A percentile compares a stretch with the other conserved stretches of the same genome.
phyloP scores from a whole-genome alignment of 2,113 vertebrate genomes.

The Amphiprion ocellaris region DNA sequence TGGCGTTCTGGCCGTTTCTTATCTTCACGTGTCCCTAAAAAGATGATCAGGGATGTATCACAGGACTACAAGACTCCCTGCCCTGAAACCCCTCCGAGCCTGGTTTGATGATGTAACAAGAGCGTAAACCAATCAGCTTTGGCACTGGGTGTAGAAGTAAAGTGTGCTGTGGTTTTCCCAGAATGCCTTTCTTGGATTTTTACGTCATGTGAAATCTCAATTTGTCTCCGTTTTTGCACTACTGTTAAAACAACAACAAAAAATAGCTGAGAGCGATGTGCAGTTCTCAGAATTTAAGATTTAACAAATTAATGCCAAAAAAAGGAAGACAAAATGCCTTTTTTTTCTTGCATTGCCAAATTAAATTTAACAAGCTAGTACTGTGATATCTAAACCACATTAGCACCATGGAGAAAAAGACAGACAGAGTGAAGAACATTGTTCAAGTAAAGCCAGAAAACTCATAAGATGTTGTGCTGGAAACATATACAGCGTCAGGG shows the following conservation, averaged over 20 bases:
- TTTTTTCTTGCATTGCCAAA: background rate
- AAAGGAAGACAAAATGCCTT: background rate
- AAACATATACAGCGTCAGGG: conserved; percentile 22
- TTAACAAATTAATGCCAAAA: conserved; percentile 19
- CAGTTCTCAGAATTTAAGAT: background rate
- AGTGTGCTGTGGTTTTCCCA: conserved; percentile 57
- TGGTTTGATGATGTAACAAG: conserved; percentile 26
- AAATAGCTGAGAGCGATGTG: background rate
- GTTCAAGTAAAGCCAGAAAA: conserved; percentile 73
- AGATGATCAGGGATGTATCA: conserved; percentile 18
- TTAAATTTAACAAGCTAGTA: conserved; percentile 23
- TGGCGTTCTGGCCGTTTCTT: background rate
- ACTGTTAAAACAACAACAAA: conserved; percentile 17
- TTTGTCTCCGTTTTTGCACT: conserved; percentile 33
- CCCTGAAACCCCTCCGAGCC: background rate
- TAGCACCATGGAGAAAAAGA: conserved; percentile 73
- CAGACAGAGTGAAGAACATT: conserved; percentile 24
- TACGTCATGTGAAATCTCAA: background rate
- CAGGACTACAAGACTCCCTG: background rate
- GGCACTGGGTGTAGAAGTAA: conserved; percentile 72
- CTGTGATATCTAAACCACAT: conserved; percentile 60
- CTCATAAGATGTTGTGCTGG: conserved; percentile 51
- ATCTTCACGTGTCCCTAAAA: background rate
- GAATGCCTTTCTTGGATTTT: conserved; percentile 16
- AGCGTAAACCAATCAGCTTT: conserved; percentile 70